These are phyloP conservation scores for Trichonephila clavipes DNA, from an alignment of 1,140 invertebrate genomes.

Conservation along the genomic window DNA sequence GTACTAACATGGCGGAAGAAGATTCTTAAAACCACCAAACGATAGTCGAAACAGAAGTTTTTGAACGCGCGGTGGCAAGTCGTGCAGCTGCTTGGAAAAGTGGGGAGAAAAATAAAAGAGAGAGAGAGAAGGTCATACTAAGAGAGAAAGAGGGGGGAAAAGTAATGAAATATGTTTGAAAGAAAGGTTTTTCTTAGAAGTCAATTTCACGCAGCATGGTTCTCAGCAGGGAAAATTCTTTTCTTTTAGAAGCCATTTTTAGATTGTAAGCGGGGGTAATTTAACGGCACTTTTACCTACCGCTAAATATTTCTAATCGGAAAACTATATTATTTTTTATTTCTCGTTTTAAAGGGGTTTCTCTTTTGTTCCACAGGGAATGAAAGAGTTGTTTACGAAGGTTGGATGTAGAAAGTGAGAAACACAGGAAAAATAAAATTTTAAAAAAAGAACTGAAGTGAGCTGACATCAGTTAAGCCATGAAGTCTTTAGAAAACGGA, in stretches of 20 bases:
- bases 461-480: not conserved
- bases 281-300: slow-evolving; percentile 72
- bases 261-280: slow-evolving; percentile 67
- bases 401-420: not conserved
- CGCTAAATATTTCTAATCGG: slow-evolving; percentile 74
- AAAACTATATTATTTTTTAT: slow-evolving; percentile 8
- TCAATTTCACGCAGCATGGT: slow-evolving; percentile 73
- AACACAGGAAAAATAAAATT: not conserved
- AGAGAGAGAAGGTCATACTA: not conserved
- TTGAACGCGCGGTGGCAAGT: slow-evolving; percentile 59
- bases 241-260: slow-evolving; percentile 70
- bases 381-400: not conserved
- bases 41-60: slow-evolving; percentile 58
- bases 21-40: slow-evolving; percentile 50
- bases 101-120: not conserved
- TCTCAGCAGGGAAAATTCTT: slow-evolving; percentile 51
- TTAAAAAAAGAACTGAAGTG: not conserved
- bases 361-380: not conserved
- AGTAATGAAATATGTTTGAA: slow-evolving; percentile 76
- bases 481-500: not conserved
- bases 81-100: slow-evolving; percentile 54
- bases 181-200: slow-evolving; percentile 74
- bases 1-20: slow-evolving; percentile 54
- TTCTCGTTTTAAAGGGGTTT: not conserved
- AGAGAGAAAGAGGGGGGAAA: slow-evolving; percentile 25